Evolutionary conservation across 2,113 vertebrate genomes (phyloP).

Genomic region (Syngnathus floridae): DNA sequence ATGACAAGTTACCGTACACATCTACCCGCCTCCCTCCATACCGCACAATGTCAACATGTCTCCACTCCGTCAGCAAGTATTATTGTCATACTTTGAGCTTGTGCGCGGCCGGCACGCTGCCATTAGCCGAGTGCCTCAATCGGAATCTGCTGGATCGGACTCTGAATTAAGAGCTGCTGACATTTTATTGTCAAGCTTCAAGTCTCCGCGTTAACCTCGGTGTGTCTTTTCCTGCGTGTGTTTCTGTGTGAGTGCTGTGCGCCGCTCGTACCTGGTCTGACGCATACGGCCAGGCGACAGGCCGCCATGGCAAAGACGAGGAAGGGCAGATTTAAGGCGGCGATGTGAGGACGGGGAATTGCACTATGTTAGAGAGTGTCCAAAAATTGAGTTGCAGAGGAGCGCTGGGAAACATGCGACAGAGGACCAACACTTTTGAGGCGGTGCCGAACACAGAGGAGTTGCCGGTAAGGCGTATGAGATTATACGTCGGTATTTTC

Average conservation of each 20-base stretch:
- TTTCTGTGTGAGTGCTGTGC: constrained; percentile 1
- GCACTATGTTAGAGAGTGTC: constrained; percentile 12
- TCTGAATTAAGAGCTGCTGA: constrained; percentile 71
- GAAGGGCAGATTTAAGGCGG: constrained; percentile 42
- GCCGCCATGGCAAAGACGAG: constrained; percentile 45
- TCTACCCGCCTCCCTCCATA: constrained; percentile 3
- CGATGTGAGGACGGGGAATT: constrained; percentile 23
- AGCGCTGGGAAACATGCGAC: constrained; percentile 53
- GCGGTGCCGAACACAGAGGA: constrained; percentile 71
- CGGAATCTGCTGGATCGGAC: constrained; percentile 45
- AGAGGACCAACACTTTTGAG: constrained; percentile 69
- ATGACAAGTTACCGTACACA: neutral
- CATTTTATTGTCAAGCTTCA: constrained; percentile 62
- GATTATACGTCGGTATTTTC: too few species aligned
- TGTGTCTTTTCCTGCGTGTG: constrained; percentile 6
- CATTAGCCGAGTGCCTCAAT: neutral
- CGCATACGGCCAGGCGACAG: constrained; percentile 48
- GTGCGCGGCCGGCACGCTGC: neutral
- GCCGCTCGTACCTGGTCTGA: constrained; percentile 38
- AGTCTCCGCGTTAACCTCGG: constrained; percentile 56
- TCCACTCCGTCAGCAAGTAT: constrained; percentile 45
- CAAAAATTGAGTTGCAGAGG: constrained; percentile 18
- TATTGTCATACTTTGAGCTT: constrained; percentile 40
- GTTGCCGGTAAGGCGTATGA: constrained; percentile 63
- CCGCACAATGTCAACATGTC: constrained; percentile 26